Percentiles rank a stretch among this genome's conserved stretches.
Evolutionary conservation across 2,113 vertebrate species (phyloP).

Genomic region (Peucedramus taeniatus): DNA sequence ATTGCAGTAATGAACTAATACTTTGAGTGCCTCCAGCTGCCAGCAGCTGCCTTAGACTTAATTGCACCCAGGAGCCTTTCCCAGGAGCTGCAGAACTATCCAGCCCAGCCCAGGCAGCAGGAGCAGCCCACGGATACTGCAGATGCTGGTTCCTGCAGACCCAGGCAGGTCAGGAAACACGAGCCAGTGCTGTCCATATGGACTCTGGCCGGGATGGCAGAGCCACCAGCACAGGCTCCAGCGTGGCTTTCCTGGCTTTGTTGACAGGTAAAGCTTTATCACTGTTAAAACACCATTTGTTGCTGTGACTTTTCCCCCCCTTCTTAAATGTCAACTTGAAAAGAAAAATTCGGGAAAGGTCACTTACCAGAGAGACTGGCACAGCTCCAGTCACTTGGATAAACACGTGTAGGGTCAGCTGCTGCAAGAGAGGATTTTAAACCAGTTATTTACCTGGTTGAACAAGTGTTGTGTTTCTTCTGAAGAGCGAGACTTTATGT

Average conservation of each 20-base stretch:
- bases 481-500: neutral
- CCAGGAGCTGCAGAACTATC: neutral
- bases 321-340: conserved; percentile 62
- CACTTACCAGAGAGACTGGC: conserved; percentile 43
- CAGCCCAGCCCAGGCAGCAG: neutral
- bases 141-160: neutral
- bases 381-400: conserved; percentile 28
- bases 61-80: neutral
- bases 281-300: conserved; percentile 27
- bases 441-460: conserved; percentile 4
- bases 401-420: conserved; percentile 41
- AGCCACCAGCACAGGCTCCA: neutral
- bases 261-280: neutral
- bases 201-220: neutral
- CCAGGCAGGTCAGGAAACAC: neutral
- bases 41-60: conserved; percentile 38
- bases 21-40: conserved; percentile 36
- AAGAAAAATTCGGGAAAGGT: conserved; percentile 62
- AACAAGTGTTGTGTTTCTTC: neutral
- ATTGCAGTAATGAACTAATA: conserved; percentile 26
- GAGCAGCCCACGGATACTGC: neutral
- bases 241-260: neutral
- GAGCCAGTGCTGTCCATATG: neutral
- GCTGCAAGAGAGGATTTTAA: conserved; percentile 12
- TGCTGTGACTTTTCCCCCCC: neutral